A percentile compares a stretch with the other conserved stretches of the same genome.
Evolutionary conservation across 2,888 invertebrate genomes (phyloP).

Genomic region (Thumatha senex): DNA sequence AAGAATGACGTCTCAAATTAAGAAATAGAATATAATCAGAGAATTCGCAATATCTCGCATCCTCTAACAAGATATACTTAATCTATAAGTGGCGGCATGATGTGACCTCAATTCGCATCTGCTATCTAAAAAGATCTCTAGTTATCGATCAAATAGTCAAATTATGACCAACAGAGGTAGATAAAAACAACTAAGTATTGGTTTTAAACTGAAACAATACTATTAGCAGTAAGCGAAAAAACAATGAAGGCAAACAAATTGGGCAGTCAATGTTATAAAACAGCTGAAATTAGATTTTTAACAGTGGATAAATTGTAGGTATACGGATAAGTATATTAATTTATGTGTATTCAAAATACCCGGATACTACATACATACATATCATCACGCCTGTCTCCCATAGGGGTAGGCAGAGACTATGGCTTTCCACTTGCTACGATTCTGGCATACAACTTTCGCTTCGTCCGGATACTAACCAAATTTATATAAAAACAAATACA

Average conservation of each 20-base stretch:
- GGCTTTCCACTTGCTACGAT: too few species aligned
- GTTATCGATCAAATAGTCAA: slow-evolving; percentile 58
- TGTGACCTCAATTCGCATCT: slow-evolving; percentile 55
- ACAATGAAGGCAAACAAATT: slow-evolving; percentile 15
- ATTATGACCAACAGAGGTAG: slow-evolving; percentile 41
- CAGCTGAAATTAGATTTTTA: slow-evolving; percentile 14
- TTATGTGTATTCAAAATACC: slow-evolving; percentile 10
- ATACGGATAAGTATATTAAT: slow-evolving; percentile 27
- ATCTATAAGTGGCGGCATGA: slow-evolving; percentile 39
- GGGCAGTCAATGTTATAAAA: slow-evolving; percentile 23
- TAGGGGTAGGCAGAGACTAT: too few species aligned
- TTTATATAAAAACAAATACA: too few species aligned
- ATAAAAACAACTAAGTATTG: slow-evolving; percentile 17
- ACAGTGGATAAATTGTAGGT: slow-evolving; percentile 12
- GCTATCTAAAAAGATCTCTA: slow-evolving; percentile 64
- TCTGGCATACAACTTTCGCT: too few species aligned
- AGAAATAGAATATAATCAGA: slow-evolving; percentile 3
- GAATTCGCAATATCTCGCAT: slow-evolving; percentile 23
- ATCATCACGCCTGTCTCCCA: too few species aligned
- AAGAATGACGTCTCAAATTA: not conserved
- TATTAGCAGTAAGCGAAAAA: slow-evolving; percentile 9
- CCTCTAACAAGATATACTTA: slow-evolving; percentile 16
- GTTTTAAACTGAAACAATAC: slow-evolving; percentile 4
- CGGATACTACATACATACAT: too few species aligned
- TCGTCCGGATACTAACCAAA: too few species aligned